Evolutionary conservation across 2,888 invertebrate genomes (phyloP).

Genomic region (Cloeon dipterum): DNA sequence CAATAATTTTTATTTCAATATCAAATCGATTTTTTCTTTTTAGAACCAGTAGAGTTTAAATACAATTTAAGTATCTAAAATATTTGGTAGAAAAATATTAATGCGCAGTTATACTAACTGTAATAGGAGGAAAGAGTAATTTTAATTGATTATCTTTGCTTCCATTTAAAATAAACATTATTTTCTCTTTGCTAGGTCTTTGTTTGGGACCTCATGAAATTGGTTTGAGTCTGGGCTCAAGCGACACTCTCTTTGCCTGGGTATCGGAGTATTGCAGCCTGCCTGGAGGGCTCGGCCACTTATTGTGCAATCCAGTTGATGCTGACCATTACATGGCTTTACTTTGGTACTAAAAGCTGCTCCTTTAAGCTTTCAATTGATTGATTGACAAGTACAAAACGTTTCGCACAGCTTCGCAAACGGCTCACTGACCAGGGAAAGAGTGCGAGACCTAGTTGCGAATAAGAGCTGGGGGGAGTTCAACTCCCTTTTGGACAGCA

Average conservation of each 20-base stretch:
- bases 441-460: constrained; percentile 47
- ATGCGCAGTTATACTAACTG: too few relatives aligned
- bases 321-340: constrained; percentile 64
- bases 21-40: too few relatives aligned
- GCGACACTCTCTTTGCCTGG: constrained; percentile 75
- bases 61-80: too few relatives aligned
- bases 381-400: too few relatives aligned
- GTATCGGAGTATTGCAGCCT: constrained; percentile 22
- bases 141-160: not conserved
- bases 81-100: too few relatives aligned
- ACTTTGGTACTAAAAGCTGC: constrained; percentile 37
- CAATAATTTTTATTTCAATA: too few relatives aligned
- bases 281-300: constrained; percentile 52
- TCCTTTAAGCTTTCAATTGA: not conserved
- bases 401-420: constrained; percentile 56
- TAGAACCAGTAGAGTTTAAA: too few relatives aligned
- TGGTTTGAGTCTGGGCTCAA: constrained; percentile 77
- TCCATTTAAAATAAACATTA: too few relatives aligned
- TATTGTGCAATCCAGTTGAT: constrained; percentile 69
- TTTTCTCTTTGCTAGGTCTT: constrained; percentile 33
- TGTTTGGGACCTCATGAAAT: constrained; percentile 57
- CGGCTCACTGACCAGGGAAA: constrained; percentile 76
- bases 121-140: constrained; percentile 4
- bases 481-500: constrained; percentile 51
- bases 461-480: constrained; percentile 68